Conservation (phyloP, 2,113 vertebrate species). For the Macquaria ambigua region DNA sequence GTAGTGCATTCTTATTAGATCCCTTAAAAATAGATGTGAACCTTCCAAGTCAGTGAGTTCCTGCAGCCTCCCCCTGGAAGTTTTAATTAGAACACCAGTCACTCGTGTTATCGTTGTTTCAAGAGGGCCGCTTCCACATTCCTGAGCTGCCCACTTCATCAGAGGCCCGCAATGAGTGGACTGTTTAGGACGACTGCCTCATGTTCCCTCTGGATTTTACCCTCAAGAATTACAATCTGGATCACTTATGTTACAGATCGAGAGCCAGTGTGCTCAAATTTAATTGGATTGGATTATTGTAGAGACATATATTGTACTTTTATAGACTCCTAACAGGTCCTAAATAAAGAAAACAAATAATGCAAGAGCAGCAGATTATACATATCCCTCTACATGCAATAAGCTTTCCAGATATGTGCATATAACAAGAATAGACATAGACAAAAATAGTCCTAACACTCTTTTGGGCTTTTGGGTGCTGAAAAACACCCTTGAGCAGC, state of each 20-base stretch:
- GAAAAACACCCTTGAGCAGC: background rate
- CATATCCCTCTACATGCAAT: background rate
- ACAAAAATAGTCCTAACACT: background rate
- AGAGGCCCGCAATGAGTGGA: conserved; percentile 45
- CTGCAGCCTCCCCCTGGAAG: conserved; percentile 77
- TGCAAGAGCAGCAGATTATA: conserved; percentile 9
- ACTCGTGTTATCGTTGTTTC: conserved; percentile 79
- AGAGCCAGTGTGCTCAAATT: background rate
- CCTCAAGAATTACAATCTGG: conserved; percentile 10
- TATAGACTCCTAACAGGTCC: background rate
- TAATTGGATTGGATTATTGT: conserved; percentile 3
- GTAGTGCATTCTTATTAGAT: conserved; percentile 78
- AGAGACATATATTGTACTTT: background rate
- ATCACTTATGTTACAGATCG: background rate
- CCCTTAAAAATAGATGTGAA: conserved; percentile 79
- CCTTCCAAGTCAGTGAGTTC: conserved; percentile 72
- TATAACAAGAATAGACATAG: background rate
- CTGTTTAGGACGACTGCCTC: conserved; percentile 28
- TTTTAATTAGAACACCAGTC: conserved; percentile 85
- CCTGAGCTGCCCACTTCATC: conserved; percentile 76
- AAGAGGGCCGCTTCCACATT: conserved; percentile 80
- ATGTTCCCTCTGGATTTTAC: conserved; percentile 30
- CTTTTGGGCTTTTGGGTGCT: background rate
- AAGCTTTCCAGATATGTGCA: background rate
- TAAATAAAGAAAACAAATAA: background rate